Evolutionary conservation across 2,888 invertebrate genomes (phyloP).

Genomic region (Andrena praecox): DNA sequence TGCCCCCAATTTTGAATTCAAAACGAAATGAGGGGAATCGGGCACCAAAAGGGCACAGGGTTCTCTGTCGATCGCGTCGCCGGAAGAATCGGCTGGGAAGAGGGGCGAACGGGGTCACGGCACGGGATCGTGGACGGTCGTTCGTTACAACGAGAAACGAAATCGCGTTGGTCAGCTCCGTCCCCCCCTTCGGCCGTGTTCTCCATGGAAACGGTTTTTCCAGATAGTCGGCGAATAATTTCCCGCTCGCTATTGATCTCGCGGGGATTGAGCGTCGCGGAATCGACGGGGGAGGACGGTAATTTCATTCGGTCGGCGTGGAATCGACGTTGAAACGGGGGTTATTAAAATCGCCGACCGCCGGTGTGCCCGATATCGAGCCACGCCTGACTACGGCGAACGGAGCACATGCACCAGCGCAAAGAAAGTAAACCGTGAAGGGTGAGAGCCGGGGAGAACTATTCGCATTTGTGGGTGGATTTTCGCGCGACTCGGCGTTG

Average conservation of each 20-base stretch:
- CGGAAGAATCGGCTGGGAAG: too few relatives aligned
- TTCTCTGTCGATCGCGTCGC: too few relatives aligned
- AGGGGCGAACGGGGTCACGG: neutral
- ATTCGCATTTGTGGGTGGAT: too few relatives aligned
- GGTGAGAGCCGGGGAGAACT: too few relatives aligned
- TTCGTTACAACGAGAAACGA: conserved; percentile 16
- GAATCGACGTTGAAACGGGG: conserved; percentile 22
- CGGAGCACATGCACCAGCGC: too few relatives aligned
- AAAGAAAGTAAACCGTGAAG: too few relatives aligned
- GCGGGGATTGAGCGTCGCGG: conserved; percentile 2
- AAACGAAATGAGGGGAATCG: too few relatives aligned
- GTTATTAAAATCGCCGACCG: conserved; percentile 34
- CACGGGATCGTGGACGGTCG: neutral
- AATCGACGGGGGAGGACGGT: conserved; percentile 6
- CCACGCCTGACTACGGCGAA: neutral
- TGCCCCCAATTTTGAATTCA: too few relatives aligned
- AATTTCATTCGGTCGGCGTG: conserved; percentile 23
- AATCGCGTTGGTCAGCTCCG: conserved; percentile 5
- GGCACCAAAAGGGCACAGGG: too few relatives aligned
- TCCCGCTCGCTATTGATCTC: conserved; percentile 30
- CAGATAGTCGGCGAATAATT: conserved; percentile 27
- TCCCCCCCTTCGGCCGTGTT: neutral
- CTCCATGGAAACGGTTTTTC: conserved; percentile 37
- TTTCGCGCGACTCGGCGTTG: too few relatives aligned
- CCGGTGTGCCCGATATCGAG: conserved; percentile 10